Percentiles rank a stretch among this genome's conserved stretches.
These are phyloP conservation scores for Onthophagus sagittarius DNA, from an alignment of 2,888 invertebrate species.

Conservation along the genomic window DNA sequence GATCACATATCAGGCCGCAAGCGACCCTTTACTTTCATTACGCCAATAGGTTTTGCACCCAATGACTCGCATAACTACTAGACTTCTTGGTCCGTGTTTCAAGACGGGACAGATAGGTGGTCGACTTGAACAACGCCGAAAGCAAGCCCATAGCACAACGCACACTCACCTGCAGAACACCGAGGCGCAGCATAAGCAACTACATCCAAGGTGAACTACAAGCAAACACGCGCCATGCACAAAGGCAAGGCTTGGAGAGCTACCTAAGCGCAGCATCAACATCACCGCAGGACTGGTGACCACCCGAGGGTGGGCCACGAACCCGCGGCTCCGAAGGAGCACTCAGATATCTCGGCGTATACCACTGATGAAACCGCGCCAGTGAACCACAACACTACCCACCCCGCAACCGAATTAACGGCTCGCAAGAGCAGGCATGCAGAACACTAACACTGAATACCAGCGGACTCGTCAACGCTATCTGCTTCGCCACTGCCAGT, in stretches of 20 bases:
- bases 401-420: too few relatives aligned
- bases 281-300: not conserved
- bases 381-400: not conserved
- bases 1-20: slow-evolving; percentile 11
- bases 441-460: slow-evolving; percentile 25
- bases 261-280: slow-evolving; percentile 19
- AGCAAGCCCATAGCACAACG: slow-evolving; percentile 13
- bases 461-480: slow-evolving; percentile 17
- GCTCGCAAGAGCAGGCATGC: slow-evolving; percentile 3
- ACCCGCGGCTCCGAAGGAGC: slow-evolving; percentile 51
- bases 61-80: slow-evolving; percentile 65
- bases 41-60: slow-evolving; percentile 61
- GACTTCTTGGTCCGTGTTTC: slow-evolving; percentile 75
- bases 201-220: not conserved
- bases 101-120: slow-evolving; percentile 54
- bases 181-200: slow-evolving; percentile 26
- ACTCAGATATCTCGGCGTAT: slow-evolving; percentile 57
- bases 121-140: slow-evolving; percentile 28
- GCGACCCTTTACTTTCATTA: slow-evolving; percentile 60
- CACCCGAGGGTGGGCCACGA: slow-evolving; percentile 58
- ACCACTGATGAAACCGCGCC: slow-evolving; percentile 40
- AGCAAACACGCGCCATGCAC: slow-evolving; percentile 19
- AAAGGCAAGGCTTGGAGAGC: slow-evolving; percentile 20
- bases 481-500: slow-evolving; percentile 45
- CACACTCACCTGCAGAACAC: slow-evolving; percentile 19